Evolutionary conservation across 2,888 invertebrate genomes (phyloP).

Genomic region (Watsonalla binaria): DNA sequence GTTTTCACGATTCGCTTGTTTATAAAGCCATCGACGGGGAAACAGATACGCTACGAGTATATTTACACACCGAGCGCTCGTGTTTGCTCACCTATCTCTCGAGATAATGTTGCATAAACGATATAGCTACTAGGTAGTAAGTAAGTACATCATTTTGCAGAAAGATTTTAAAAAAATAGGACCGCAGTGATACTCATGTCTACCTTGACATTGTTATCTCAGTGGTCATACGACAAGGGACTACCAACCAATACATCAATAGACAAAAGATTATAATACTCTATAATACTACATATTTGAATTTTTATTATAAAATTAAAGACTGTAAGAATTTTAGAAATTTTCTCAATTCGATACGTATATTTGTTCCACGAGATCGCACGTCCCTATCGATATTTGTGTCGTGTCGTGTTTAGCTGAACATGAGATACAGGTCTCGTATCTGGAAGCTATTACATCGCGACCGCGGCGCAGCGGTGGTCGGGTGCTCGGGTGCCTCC

Average conservation of each 20-base stretch:
- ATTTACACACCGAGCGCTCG: slow-evolving; percentile 57
- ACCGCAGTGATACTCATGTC: too few species aligned
- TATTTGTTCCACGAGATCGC: slow-evolving; percentile 48
- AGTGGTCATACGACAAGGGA: too few species aligned
- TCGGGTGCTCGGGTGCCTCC: slow-evolving; percentile 33
- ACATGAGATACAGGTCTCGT: slow-evolving; percentile 41
- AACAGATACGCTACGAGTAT: slow-evolving; percentile 61
- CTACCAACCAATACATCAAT: too few species aligned
- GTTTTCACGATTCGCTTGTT: slow-evolving; percentile 74
- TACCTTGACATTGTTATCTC: too few species aligned
- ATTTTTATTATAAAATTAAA: too few species aligned
- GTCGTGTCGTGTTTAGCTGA: slow-evolving; percentile 56
- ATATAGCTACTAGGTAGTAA: slow-evolving; percentile 29
- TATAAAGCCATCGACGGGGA: slow-evolving; percentile 72
- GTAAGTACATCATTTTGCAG: slow-evolving; percentile 18
- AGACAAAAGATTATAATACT: too few species aligned
- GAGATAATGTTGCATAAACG: slow-evolving; percentile 71
- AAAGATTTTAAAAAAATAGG: slow-evolving; percentile 34
- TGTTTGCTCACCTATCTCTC: slow-evolving; percentile 65
- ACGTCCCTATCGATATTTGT: slow-evolving; percentile 53
- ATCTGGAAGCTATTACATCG: slow-evolving; percentile 63
- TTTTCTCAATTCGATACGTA: slow-evolving; percentile 42
- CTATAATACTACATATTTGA: too few species aligned
- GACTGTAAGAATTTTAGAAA: slow-evolving; percentile 13
- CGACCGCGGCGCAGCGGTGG: slow-evolving; percentile 18